Evolutionary conservation across 2,888 invertebrate genomes (phyloP).

Genomic region (Melitaea athalia): DNA sequence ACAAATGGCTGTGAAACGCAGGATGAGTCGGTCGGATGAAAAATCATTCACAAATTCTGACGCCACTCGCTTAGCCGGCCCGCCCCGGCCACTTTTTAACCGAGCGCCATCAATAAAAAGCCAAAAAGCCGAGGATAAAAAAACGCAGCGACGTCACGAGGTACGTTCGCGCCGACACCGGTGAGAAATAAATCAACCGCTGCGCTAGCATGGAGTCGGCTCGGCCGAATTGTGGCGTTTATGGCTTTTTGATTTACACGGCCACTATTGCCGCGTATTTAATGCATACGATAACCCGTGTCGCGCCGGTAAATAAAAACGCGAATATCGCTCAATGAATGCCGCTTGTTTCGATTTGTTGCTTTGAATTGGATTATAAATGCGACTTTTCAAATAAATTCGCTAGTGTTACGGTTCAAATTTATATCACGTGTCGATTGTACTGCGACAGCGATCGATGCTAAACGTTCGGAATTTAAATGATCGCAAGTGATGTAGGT

Average conservation of each 20-base stretch:
- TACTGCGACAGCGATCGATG: constrained; percentile 18
- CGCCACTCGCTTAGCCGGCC: constrained; percentile 65
- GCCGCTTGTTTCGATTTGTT: constrained; percentile 36
- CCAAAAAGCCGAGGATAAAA: constrained; percentile 61
- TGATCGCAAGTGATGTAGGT: constrained; percentile 1
- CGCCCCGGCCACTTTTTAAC: constrained; percentile 73
- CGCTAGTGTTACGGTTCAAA: constrained; percentile 28
- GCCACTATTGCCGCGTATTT: constrained; percentile 60
- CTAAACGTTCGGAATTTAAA: constrained; percentile 30
- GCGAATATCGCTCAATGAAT: constrained; percentile 46
- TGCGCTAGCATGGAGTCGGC: constrained; percentile 72
- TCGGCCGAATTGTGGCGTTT: constrained; percentile 69
- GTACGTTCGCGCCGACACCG: constrained; percentile 76
- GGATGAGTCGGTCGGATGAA: constrained; percentile 70
- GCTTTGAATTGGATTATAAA: constrained; percentile 20
- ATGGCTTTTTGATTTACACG: constrained; percentile 73
- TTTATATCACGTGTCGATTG: constrained; percentile 33
- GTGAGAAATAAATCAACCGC: constrained; percentile 74
- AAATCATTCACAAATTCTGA: constrained; percentile 81
- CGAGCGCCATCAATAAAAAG: constrained; percentile 78
- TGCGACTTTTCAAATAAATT: constrained; percentile 15
- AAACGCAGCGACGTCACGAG: constrained; percentile 78
- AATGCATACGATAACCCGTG: constrained; percentile 52
- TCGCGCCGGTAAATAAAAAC: constrained; percentile 49
- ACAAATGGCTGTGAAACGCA: constrained; percentile 79